Base-by-base conservation (phyloP, 2,888 invertebrate species). In the Aphrophora alni region DNA sequence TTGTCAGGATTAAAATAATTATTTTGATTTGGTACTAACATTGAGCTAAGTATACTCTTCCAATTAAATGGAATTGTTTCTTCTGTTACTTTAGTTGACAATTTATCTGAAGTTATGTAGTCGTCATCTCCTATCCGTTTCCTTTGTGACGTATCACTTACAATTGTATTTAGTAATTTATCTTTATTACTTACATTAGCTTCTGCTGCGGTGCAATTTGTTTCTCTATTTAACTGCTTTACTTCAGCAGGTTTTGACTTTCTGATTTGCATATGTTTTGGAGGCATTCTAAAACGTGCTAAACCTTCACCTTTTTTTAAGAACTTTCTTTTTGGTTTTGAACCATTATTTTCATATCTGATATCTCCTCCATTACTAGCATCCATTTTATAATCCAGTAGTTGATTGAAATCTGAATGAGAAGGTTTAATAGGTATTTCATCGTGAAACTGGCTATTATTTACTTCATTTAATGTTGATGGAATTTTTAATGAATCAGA, bases 281-380 rank as follows among this genome's bases (percentile, higher is more conserved):
- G 78, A 14, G 59, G 27, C 78, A 78, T 73, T n/a, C 51, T 24
- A 78, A 78, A 78, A 33, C 78, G 72, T 12, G 78, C 78, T n/a
- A 78, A 44, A 14, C 78, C 78, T 78, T 78, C 78, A 21, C 78
- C 78, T 78, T 38, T 78, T 44, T 73, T 78, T 73, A 78, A 78
- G 73, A 78, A 78, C n/a, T 72, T 72, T 28, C 72, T 73, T 33
- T 78, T 78, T 24, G 78, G 78, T 78, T 78, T 78, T 5, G 21
- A 17, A 17, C 25, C 24, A 44, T 38, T 51, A 33, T 26, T 14
- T 75, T 27, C 51, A 14, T 33, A 25, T 33, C n/a, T 33, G 24
- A 74, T n/a, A 0, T 2, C 14, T 26, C 14, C 3, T n/a, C 5
- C 24, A 68, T 27, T 21, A 21, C 12, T 28, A 10, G 21, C 28